Conservation (phyloP, 2,888 invertebrate genomes). For the Tetropium fuscum region DNA sequence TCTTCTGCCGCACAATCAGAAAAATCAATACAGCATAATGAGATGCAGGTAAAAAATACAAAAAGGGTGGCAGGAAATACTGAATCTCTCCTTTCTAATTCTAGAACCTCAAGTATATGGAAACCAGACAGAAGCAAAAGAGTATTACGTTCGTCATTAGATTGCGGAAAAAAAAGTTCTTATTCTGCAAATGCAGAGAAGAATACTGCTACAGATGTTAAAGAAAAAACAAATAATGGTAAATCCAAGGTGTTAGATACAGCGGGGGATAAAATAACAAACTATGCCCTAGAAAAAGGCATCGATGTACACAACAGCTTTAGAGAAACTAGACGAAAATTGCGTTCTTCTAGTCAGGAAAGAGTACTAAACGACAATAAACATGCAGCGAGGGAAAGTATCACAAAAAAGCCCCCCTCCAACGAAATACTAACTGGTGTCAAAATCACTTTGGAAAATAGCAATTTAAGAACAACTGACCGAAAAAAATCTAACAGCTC, state of each 20-base stretch:
- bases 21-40: not conserved
- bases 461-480: not conserved
- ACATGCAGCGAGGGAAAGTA: not conserved
- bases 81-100: no score
- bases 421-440: not conserved
- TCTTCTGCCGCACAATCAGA: no score
- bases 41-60: not conserved
- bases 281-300: not conserved
- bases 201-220: not conserved
- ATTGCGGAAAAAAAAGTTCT: not conserved
- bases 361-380: not conserved
- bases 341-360: conserved; percentile 28
- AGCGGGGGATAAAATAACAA: not conserved
- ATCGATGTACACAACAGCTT: no score
- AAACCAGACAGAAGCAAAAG: not conserved
- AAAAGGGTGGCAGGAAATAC: no score
- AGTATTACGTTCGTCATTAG: not conserved
- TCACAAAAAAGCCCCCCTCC: not conserved
- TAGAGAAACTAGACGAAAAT: conserved; percentile 9
- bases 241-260: not conserved
- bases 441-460: conserved; percentile 1
- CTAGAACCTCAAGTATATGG: no score
- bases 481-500: not conserved
- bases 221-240: not conserved
- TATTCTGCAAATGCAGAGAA: not conserved